Conservation (phyloP, 2,797 vertebrate genomes). For the Smutsia gigantea region DNA sequence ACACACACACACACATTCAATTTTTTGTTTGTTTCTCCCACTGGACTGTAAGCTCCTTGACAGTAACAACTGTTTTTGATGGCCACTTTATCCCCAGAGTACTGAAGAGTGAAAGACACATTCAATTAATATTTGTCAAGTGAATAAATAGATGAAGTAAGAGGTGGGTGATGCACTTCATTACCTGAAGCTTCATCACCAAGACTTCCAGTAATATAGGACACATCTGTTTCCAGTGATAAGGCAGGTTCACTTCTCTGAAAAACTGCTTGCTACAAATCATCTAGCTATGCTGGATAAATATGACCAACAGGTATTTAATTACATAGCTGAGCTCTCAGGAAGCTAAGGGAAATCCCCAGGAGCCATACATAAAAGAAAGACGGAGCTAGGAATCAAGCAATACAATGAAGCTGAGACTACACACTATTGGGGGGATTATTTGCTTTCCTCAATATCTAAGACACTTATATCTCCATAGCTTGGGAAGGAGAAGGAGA, state of each 20-base stretch:
- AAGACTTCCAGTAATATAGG: slow-evolving; percentile 8
- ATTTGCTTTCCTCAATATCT: background rate
- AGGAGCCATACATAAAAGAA: slow-evolving; percentile 42
- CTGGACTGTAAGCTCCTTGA: slow-evolving; percentile 1
- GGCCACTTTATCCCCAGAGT: background rate
- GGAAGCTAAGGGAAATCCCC: slow-evolving; percentile 19
- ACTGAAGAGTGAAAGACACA: background rate
- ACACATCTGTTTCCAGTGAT: slow-evolving; percentile 23
- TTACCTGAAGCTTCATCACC: slow-evolving; percentile 42
- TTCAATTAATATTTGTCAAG: slow-evolving; percentile 44
- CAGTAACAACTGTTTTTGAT: slow-evolving; percentile 38
- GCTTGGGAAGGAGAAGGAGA: background rate
- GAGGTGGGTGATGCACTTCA: slow-evolving; percentile 15
- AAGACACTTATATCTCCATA: background rate
- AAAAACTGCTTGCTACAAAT: slow-evolving; percentile 50
- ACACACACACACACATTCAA: background rate
- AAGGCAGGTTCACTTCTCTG: slow-evolving; percentile 37
- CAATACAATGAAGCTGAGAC: slow-evolving; percentile 12
- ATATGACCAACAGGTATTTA: slow-evolving; percentile 28
- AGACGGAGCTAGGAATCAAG: background rate
- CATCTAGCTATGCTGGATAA: slow-evolving; percentile 19
- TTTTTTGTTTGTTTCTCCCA: background rate
- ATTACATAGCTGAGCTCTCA: slow-evolving; percentile 48
- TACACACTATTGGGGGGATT: background rate
- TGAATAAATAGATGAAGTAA: slow-evolving; percentile 39